Conservation (phyloP, 1,140 invertebrate species). For the Sesamia nonagrioides region DNA sequence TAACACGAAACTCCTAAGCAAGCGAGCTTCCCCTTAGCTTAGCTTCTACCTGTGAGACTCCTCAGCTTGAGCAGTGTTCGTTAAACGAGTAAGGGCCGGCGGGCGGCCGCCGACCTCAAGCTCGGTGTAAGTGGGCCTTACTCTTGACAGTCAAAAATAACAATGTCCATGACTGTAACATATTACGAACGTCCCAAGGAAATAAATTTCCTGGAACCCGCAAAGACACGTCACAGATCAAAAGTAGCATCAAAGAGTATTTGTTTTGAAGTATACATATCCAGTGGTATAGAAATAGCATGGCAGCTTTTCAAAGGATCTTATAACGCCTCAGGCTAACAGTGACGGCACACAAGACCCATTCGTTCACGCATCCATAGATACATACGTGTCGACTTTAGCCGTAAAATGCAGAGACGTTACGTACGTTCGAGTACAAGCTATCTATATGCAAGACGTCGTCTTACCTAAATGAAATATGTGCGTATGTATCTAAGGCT, state of each 20-base stretch:
- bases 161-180: too few species aligned
- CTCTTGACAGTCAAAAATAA: too few species aligned
- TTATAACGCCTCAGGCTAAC: not conserved
- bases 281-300: not conserved
- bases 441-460: not conserved
- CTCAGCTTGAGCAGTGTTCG: too few species aligned
- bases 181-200: too few species aligned
- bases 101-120: too few species aligned
- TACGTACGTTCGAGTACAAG: conserved; percentile 9
- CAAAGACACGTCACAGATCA: not conserved
- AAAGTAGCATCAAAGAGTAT: not conserved
- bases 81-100: too few species aligned
- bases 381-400: not conserved
- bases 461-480: not conserved
- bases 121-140: too few species aligned
- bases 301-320: not conserved
- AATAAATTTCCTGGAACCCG: too few species aligned
- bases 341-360: not conserved
- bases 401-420: conserved; percentile 3
- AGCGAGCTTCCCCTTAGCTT: too few species aligned
- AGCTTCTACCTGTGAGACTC: too few species aligned
- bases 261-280: not conserved
- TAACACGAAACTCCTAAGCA: too few species aligned
- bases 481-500: not conserved
- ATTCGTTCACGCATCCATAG: not conserved